Evolutionary conservation across 2,888 invertebrate genomes (phyloP), one percentile per base, ranked within the genome.

Genomic region (Dicyrtomina minuta): DNA sequence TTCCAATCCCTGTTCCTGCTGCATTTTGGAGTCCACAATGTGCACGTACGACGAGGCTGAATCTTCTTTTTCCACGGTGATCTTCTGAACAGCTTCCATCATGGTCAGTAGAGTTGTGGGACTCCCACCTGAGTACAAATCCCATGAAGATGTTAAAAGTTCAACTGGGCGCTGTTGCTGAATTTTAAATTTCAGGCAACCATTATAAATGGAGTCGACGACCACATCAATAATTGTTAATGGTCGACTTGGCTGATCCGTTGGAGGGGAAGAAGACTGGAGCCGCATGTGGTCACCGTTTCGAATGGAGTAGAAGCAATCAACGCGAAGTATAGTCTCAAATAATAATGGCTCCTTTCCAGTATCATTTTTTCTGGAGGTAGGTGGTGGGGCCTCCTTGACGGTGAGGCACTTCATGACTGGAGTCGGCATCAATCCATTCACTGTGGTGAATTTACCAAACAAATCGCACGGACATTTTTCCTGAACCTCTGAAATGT

Each of bases 261-360:
- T 49, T 49, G 49, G 17, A n/a, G 17, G 15, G 15, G 12, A n/a
- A 20, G 59, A n/a, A 22, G 49, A 10, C 13, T 46, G 49, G 24
- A 70, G 66, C 41, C 66, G 60, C 51, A 70, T 24, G 56, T 70
- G 70, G 8, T 66, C 70, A 33, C 64, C 70, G 55, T 26, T 70
- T 13, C 59, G 55, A 41, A 70, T 65, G 20, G 44, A 27, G 43
- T 46, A 27, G 2, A 41, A 12, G 20, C 33, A n/a, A 24, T 62
- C 62, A 1, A 26, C 56, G 4, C 65, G 22, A 10, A 70, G 33
- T 41, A 2, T 39, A 13, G 62, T 70, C 41, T 65, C 65, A n/a
- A 39, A 62, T 20, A 26, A n/a, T 12, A 39, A 49, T 8, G 22
- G 5, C n/a, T 49, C 17, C 13, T 13, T 44, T n/a, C n/a, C n/a